phyloP scores from a whole-genome alignment of 2,113 vertebrate genomes.

The Plecotus auritus region DNA sequence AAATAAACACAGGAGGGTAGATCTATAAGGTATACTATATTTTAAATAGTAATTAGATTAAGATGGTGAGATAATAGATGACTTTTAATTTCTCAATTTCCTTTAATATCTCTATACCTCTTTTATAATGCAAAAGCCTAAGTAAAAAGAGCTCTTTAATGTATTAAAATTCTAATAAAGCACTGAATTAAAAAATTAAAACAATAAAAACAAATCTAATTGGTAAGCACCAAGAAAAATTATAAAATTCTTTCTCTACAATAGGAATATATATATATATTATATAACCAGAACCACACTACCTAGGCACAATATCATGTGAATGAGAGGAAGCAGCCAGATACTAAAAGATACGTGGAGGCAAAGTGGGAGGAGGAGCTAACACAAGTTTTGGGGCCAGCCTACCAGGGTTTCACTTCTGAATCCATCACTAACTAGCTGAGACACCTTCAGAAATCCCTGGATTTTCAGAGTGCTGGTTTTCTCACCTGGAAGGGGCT shows the following conservation, averaged over 20 bases:
- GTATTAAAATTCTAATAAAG: neutral
- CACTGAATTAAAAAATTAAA: slow-evolving; percentile 17
- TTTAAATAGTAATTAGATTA: slow-evolving; percentile 20
- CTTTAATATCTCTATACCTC: neutral
- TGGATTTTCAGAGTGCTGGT: neutral
- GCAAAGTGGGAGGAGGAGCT: neutral
- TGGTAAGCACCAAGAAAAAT: neutral
- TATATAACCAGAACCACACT: neutral
- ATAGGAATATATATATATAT: neutral
- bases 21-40: neutral
- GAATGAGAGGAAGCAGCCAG: neutral
- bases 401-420: neutral
- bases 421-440: neutral
- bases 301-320: neutral
- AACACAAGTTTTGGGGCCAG: neutral
- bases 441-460: neutral
- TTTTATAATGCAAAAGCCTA: neutral
- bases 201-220: neutral
- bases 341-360: neutral
- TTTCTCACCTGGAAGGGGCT: neutral
- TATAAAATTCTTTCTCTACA: neutral
- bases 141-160: slow-evolving; percentile 21
- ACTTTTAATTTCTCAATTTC: neutral
- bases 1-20: neutral
- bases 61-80: neutral